Evolutionary conservation across 2,888 invertebrate species (phyloP).

Genomic region (Acrobasis repandana): DNA sequence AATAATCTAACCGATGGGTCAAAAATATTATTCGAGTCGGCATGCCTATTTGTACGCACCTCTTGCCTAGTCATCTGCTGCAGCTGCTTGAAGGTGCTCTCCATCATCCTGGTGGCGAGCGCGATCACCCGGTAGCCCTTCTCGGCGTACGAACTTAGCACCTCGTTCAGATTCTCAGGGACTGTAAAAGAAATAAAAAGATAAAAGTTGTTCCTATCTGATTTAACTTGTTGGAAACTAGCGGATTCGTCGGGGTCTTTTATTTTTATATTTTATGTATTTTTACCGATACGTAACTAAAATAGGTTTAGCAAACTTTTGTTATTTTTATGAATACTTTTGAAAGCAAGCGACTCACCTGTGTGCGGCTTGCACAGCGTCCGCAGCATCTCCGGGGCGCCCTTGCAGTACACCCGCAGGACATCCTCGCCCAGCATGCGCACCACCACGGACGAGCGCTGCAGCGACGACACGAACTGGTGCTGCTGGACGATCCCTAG

Average conservation of each 20-base stretch:
- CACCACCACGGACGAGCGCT: conserved; percentile 95
- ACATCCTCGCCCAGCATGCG: conserved; percentile 88
- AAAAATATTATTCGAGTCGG: no score
- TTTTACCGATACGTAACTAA: no score
- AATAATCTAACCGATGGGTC: no score
- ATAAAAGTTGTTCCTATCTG: background rate
- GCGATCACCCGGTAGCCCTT: conserved; percentile 97
- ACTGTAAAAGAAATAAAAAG: conserved; percentile 71
- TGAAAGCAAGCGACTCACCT: conserved; percentile 60
- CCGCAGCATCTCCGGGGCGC: conserved; percentile 95
- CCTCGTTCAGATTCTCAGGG: conserved; percentile 89
- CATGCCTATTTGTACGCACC: conserved; percentile 45
- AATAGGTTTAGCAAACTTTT: no score
- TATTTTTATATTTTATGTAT: no score
- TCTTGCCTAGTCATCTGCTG: conserved; percentile 89
- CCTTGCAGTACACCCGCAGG: conserved; percentile 93
- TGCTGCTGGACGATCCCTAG: conserved; percentile 93
- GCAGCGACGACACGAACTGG: conserved; percentile 93
- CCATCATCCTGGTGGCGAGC: conserved; percentile 89
- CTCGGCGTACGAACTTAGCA: conserved; percentile 93
- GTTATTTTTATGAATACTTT: no score
- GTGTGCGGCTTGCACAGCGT: conserved; percentile 89
- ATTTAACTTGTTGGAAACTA: background rate
- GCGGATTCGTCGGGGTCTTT: no score
- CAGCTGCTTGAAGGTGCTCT: conserved; percentile 87